Conservation (phyloP, 1,140 invertebrate species). For the Aradophagus sp. region DNA sequence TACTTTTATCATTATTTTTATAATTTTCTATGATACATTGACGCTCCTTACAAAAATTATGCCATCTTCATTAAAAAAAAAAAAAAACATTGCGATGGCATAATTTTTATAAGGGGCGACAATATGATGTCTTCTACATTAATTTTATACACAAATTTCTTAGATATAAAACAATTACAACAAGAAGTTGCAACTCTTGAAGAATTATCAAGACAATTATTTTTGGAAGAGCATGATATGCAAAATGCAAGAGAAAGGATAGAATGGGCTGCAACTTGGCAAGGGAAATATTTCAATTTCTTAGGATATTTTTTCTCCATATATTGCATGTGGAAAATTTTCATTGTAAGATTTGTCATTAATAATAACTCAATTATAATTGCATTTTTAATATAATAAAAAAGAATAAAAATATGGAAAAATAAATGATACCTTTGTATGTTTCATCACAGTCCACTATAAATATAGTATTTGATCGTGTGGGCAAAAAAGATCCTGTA, state of each 20-base stretch:
- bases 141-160: slow-evolving; percentile 44
- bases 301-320: slow-evolving; percentile 99
- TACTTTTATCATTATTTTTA: no score
- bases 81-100: no score
- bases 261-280: slow-evolving; percentile 96
- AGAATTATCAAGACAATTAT: slow-evolving; percentile 94
- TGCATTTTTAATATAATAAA: no score
- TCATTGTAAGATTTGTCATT: slow-evolving; percentile 85
- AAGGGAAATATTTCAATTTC: slow-evolving; percentile 99
- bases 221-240: slow-evolving; percentile 96
- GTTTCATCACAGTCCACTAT: slow-evolving; percentile 86
- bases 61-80: no score
- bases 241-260: slow-evolving; percentile 94
- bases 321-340: slow-evolving; percentile 99
- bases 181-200: slow-evolving; percentile 92
- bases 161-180: slow-evolving; percentile 87
- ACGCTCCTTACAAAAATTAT: no score
- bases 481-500: slow-evolving; percentile 98
- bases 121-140: no score
- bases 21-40: no score
- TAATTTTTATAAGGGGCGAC: no score
- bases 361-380: no score
- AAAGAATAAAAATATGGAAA: background rate
- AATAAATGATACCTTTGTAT: slow-evolving; percentile 17
- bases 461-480: slow-evolving; percentile 99